Percentiles rank a stretch among this genome's conserved stretches.
These are phyloP conservation scores for Urocolius indicus DNA, from an alignment of 2,113 vertebrate species.

Conservation along the genomic window DNA sequence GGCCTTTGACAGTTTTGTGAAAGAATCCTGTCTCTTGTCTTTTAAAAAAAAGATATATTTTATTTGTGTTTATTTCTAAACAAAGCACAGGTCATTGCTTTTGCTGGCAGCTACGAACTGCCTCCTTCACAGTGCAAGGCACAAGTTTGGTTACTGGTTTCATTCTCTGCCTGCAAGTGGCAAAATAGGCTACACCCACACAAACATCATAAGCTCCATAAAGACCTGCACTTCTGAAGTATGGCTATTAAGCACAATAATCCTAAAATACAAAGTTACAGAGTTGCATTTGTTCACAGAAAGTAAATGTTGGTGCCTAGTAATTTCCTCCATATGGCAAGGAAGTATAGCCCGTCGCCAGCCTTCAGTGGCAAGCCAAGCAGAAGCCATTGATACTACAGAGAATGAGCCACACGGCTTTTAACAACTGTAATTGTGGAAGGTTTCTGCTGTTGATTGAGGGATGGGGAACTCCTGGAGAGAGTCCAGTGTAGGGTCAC, in stretches of 20 bases:
- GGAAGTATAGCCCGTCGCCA: fast-evolving
- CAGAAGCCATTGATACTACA: neutral
- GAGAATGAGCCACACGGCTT: neutral
- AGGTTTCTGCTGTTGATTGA: neutral
- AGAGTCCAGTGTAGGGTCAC: too few species aligned
- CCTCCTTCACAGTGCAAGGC: constrained; percentile 51
- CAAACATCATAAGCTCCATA: neutral
- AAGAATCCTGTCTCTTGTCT: neutral
- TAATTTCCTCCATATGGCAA: neutral
- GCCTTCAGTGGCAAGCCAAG: fast-evolving
- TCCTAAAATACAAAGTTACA: neutral
- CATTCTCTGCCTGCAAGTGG: neutral
- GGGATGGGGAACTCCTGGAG: too few species aligned
- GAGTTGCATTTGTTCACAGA: neutral
- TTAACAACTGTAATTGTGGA: neutral
- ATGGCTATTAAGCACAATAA: neutral
- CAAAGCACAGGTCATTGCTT: neutral
- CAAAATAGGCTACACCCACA: neutral
- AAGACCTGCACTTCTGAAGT: neutral
- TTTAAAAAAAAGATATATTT: neutral
- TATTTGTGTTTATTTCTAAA: neutral
- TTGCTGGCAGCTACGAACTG: neutral
- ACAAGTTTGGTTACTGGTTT: neutral
- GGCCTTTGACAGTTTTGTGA: neutral
- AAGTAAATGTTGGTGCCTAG: neutral